phyloP scores from a whole-genome alignment of 2,113 vertebrate genomes.

The Gambusia affinis region DNA sequence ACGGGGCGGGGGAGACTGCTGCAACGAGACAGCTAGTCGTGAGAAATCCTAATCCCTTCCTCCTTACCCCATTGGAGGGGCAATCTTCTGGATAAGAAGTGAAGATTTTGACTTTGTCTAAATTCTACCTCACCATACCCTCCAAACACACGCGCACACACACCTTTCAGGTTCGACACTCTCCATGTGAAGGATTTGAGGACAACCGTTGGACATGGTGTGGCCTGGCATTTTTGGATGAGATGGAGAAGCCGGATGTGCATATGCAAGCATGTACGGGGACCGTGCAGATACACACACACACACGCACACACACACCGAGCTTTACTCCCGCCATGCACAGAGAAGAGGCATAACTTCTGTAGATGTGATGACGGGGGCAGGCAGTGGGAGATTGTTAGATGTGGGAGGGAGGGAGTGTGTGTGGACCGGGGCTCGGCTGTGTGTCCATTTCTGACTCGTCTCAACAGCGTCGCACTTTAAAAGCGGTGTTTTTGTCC shows the following conservation, averaged over 20 bases:
- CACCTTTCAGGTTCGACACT: constrained; percentile 62
- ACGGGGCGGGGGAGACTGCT: constrained; percentile 3
- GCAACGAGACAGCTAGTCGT: constrained; percentile 32
- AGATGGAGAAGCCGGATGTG: constrained; percentile 62
- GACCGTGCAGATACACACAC: constrained; percentile 76
- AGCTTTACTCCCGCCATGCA: constrained; percentile 75
- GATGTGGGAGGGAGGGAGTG: not conserved
- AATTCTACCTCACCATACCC: constrained; percentile 68
- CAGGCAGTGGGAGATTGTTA: constrained; percentile 18
- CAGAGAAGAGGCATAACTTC: constrained; percentile 41
- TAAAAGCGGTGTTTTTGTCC: constrained; percentile 40
- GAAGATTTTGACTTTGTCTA: constrained; percentile 68
- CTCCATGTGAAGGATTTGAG: constrained; percentile 77
- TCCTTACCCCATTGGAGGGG: constrained; percentile 26
- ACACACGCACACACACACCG: constrained; percentile 59
- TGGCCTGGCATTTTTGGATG: constrained; percentile 73
- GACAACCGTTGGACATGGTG: constrained; percentile 86
- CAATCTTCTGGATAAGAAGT: constrained; percentile 56
- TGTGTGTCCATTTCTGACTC: constrained; percentile 79
- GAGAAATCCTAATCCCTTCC: constrained; percentile 45
- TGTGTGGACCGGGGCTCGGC: constrained; percentile 21
- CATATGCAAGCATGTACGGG: constrained; percentile 47
- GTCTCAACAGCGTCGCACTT: constrained; percentile 37
- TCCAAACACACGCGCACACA: constrained; percentile 6
- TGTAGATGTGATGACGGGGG: constrained; percentile 26